Base-by-base conservation (phyloP, 2,888 invertebrate species). In the Plagiodera versicolora region DNA sequence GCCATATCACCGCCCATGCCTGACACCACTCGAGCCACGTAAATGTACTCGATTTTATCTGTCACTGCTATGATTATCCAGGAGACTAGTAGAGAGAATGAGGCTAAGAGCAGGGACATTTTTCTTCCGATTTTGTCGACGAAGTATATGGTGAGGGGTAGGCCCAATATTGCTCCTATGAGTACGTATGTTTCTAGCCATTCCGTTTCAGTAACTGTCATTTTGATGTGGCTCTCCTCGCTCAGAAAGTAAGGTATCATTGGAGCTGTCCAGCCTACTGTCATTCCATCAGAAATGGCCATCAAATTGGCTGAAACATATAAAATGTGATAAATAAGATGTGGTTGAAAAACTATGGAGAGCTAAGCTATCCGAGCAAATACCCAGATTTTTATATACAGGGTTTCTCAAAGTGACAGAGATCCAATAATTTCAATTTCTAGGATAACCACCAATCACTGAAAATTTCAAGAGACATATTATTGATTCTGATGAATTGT, bases 261-360 rank as follows among this genome's bases (percentile, higher is more conserved):
- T 10, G 79, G 79, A 2, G 79, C 74, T 6, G 78, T 74, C 79
- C 80, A 80, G 19, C 77, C 79, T 45, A 78, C 78, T 59, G 77
- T 77, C 75, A 79, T 79, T 18, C 79, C 79, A 72, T 80, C 79
- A 2, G 78, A 77, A 32, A 79, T 74, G 1, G 78, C 79, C 56
- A 75, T 75, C 17, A 79, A 61, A 11, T 77, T 80, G 19, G 74
- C 80, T 80, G 64, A 28, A 75, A 32, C 2, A 32, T n/a, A 32
- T 2, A 9, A 2, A 32, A 11, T 11, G 2, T 32, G 28, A 32
- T 14, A 20, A 24, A 24, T 1, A 49, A 10, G 3, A n/a, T 8
- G 8, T 1, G 10, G 19, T 5, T 47, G 2, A 19, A 47, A 19
- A 19, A 35, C 18, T n/a, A n/a, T n/a, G n/a, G n/a, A n/a, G n/a